Conservation (phyloP, 2,113 vertebrate genomes). For the Protobothrops mucrosquamatus region DNA sequence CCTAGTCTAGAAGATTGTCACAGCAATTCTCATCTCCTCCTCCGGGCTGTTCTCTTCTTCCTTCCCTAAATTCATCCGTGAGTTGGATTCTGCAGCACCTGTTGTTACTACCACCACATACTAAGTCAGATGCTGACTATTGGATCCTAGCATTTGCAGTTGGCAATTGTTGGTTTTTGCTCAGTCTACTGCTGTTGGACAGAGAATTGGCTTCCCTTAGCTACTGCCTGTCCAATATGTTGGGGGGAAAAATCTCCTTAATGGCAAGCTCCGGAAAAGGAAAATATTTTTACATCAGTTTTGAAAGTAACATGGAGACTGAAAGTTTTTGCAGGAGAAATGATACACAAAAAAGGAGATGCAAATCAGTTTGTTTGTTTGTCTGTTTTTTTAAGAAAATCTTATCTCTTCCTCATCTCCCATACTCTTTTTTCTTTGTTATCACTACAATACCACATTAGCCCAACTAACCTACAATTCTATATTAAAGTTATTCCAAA, state of each 20-base stretch:
- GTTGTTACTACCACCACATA: neutral
- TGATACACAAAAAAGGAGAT: neutral
- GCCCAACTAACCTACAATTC: neutral
- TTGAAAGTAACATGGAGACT: neutral
- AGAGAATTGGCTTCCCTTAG: neutral
- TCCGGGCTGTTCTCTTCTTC: neutral
- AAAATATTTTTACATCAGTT: neutral
- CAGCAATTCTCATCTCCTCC: neutral
- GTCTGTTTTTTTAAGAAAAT: neutral
- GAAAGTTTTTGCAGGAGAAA: neutral
- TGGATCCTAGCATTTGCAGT: neutral
- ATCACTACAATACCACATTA: neutral
- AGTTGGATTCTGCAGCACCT: neutral
- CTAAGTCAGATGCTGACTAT: neutral
- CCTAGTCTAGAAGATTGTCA: neutral
- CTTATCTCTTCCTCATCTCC: neutral
- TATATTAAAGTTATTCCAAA: neutral
- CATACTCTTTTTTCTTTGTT: neutral
- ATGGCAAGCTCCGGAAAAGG: neutral
- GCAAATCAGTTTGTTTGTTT: neutral
- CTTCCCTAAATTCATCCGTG: neutral
- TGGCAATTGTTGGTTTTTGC: neutral
- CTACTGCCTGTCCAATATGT: neutral
- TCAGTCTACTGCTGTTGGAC: neutral
- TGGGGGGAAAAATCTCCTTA: neutral